Base-by-base conservation (phyloP, 2,113 vertebrate genomes). In the Psittacus erithacus region DNA sequence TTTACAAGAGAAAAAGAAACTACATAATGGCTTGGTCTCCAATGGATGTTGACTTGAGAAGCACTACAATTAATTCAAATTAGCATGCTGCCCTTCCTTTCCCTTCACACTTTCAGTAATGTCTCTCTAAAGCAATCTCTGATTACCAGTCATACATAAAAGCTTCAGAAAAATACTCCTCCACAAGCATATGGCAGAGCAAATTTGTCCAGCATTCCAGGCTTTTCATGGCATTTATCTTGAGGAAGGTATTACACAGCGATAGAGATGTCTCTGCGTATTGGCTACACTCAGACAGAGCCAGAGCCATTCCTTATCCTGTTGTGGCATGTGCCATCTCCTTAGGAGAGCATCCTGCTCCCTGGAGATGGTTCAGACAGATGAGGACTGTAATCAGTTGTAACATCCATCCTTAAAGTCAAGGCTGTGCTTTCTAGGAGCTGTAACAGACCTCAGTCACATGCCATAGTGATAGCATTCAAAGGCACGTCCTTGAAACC, bases 131-230 rank as follows among this genome's bases (percentile, higher is more conserved):
- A 96, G 82, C 95, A 65, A 96, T 93, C 95, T 86, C 86, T 92
- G 96, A 96, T 96, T 94, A 96, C 86, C 86, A 95, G 86, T 88
- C 95, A 92, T 52, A 96, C 86, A 96, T 12, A 94, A 93, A 95
- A 92, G 88, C 92, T 95, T 92, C 93, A 95, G 77, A 95, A 96
- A 97, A 96, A 96, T 57, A 96, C 95, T 97, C 93, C 95, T 96
- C 96, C 96, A 93, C 92, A 91, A 96, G 93, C 95, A 97, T 96
- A 96, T 95, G 95, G 96, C 93, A 96, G 88, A 91, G 53, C 46
- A 93, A 93, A 96, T 77, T 88, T 57, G n/a, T 74, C 95, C 93
- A 92, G 76, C 33, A 0, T 17, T 91, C 73, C 96, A 5, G 49
- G 89, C 49, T 92, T 94, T 44, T 68, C 80, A 53, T 46, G 80